Conservation (phyloP, 1,140 invertebrate genomes). For the Vanessa tameamea region DNA sequence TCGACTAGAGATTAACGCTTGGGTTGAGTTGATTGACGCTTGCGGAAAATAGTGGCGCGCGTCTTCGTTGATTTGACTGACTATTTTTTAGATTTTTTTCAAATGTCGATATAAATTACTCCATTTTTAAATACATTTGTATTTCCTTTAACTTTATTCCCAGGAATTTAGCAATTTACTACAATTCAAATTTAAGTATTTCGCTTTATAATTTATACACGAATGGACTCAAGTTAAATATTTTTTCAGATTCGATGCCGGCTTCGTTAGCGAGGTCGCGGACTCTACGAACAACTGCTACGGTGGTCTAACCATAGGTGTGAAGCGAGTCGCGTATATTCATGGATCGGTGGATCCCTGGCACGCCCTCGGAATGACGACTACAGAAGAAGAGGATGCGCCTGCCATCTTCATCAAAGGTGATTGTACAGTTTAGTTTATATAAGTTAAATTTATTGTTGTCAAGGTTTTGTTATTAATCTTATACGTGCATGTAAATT, state of each 20-base stretch:
- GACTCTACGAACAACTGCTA: slow-evolving; percentile 89
- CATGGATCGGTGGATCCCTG: slow-evolving; percentile 97
- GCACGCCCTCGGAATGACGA: slow-evolving; percentile 90
- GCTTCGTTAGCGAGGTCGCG: slow-evolving; percentile 83
- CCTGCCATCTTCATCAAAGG: slow-evolving; percentile 89
- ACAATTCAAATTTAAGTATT: no score
- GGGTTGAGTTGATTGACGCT: no score
- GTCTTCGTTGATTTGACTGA: no score
- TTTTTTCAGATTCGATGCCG: slow-evolving; percentile 80
- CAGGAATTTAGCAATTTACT: no score
- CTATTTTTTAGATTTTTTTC: no score
- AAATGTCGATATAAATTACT: no score
- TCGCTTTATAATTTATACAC: neutral
- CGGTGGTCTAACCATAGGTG: slow-evolving; percentile 87
- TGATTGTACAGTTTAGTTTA: slow-evolving; percentile 52
- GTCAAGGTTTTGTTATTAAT: no score
- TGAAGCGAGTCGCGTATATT: slow-evolving; percentile 90
- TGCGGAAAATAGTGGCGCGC: no score
- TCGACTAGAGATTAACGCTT: no score
- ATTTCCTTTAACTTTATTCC: no score
- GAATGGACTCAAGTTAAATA: neutral
- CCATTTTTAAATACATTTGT: no score
- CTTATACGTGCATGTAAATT: no score
- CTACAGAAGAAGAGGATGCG: slow-evolving; percentile 80
- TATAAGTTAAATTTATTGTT: neutral